phyloP scores from a whole-genome alignment of 2,113 vertebrate species.

The Planiliza haematocheilus region DNA sequence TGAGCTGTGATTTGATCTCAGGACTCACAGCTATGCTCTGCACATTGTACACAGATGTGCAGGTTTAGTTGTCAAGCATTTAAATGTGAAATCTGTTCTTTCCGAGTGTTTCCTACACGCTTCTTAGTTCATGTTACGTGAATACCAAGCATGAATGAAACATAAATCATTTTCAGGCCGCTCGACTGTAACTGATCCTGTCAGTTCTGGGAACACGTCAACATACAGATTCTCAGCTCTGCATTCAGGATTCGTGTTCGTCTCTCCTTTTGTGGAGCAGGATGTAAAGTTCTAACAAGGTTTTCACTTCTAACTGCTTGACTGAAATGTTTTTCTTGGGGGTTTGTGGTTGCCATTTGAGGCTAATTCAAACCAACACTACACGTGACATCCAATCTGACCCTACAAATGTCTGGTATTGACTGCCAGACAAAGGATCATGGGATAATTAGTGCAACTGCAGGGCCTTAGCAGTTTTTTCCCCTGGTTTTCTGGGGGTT shows the following conservation, averaged over 20 bases:
- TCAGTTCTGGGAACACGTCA: constrained; percentile 24
- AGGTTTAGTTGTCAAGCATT: neutral
- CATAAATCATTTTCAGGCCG: neutral
- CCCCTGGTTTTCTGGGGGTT: constrained; percentile 47
- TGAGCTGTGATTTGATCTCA: neutral
- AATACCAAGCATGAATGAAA: neutral
- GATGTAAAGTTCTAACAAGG: constrained; percentile 31
- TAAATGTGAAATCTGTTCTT: accelerated
- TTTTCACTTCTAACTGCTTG: neutral
- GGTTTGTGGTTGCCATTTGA: constrained; percentile 44
- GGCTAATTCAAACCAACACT: constrained; percentile 63
- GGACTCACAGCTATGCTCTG: accelerated
- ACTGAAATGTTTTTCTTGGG: constrained; percentile 26
- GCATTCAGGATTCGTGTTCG: neutral
- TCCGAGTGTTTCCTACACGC: constrained; percentile 1
- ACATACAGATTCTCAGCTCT: constrained; percentile 3
- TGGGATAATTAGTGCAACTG: constrained; percentile 49
- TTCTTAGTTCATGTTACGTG: neutral
- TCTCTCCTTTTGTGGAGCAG: neutral
- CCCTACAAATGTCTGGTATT: constrained; percentile 59
- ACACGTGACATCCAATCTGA: constrained; percentile 52
- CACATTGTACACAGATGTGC: constrained; percentile 2
- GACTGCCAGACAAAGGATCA: constrained; percentile 53
- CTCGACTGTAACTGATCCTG: neutral
- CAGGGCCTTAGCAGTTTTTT: constrained; percentile 27